phyloP scores from a whole-genome alignment of 2,888 invertebrate species.

The Craniophora ligustri region DNA sequence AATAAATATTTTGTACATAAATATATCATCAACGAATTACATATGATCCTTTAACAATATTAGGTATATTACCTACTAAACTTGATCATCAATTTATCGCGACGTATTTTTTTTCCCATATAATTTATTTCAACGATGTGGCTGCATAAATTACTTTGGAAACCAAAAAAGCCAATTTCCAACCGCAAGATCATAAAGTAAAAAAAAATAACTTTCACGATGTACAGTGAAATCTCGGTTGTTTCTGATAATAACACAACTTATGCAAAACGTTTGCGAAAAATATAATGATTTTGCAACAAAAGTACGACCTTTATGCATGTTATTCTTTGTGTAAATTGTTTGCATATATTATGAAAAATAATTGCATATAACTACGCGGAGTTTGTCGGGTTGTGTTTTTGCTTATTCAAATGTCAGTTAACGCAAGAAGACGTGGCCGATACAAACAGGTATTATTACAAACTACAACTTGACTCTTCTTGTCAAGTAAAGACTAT shows the following conservation, averaged over 20 bases:
- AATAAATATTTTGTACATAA: no score
- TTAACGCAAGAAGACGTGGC: conserved; percentile 21
- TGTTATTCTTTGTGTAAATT: conserved; percentile 25
- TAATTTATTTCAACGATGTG: conserved; percentile 20
- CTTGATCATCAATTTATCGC: no score
- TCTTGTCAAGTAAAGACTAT: no score
- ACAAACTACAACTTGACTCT: conserved; percentile 16
- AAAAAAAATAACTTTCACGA: conserved; percentile 40
- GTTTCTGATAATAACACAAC: conserved; percentile 15
- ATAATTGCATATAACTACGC: conserved; percentile 36
- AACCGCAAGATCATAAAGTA: conserved; percentile 12
- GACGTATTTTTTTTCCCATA: conserved; percentile 15
- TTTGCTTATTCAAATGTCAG: conserved; percentile 42
- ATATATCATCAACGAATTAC: no score
- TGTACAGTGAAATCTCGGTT: conserved; percentile 36
- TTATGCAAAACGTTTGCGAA: conserved; percentile 20
- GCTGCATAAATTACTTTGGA: conserved; percentile 25
- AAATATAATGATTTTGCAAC: conserved; percentile 7
- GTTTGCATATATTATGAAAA: conserved; percentile 18
- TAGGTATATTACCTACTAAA: no score
- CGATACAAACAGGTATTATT: conserved; percentile 14
- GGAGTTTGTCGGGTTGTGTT: conserved; percentile 23
- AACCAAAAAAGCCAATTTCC: conserved; percentile 11
- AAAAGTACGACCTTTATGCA: conserved; percentile 24
- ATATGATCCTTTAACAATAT: no score